A percentile compares a stretch with the other conserved stretches of the same genome.
Conservation (phyloP, 2,888 invertebrate genomes). For the Drosophila mettleri region DNA sequence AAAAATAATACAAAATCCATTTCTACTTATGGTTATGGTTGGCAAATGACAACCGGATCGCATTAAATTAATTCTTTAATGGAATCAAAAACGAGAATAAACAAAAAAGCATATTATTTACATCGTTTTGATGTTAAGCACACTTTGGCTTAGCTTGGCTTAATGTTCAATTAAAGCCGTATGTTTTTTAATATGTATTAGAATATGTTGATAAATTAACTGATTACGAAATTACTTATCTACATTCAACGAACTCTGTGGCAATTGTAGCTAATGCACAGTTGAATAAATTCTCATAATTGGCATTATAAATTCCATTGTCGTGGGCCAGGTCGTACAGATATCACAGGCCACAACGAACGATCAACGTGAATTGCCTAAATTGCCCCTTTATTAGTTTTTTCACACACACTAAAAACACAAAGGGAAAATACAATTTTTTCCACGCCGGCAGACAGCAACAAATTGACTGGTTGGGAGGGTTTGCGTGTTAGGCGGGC, state of each 20-base stretch:
- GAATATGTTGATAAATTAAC: not conserved
- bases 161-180: not conserved
- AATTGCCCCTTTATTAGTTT: constrained; percentile 80
- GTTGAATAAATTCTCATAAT: constrained; percentile 56
- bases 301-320: constrained; percentile 71
- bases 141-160: constrained; percentile 5
- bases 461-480: constrained; percentile 60
- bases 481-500: constrained; percentile 67
- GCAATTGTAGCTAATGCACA: constrained; percentile 40
- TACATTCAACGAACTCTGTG: constrained; percentile 11
- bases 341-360: constrained; percentile 34
- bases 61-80: constrained; percentile 11
- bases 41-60: constrained; percentile 13
- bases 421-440: constrained; percentile 18
- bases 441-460: constrained; percentile 41
- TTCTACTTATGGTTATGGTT: constrained; percentile 10
- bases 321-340: constrained; percentile 15
- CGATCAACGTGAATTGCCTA: constrained; percentile 73
- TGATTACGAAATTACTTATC: constrained; percentile 1
- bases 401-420: constrained; percentile 79
- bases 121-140: not conserved
- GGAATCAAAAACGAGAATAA: not conserved
- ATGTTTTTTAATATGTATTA: constrained; percentile 1
- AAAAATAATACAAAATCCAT: constrained; percentile 8
- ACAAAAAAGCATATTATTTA: not conserved